Evolutionary conservation across 2,797 vertebrate genomes (phyloP).

Genomic region (Amniataba percoides): DNA sequence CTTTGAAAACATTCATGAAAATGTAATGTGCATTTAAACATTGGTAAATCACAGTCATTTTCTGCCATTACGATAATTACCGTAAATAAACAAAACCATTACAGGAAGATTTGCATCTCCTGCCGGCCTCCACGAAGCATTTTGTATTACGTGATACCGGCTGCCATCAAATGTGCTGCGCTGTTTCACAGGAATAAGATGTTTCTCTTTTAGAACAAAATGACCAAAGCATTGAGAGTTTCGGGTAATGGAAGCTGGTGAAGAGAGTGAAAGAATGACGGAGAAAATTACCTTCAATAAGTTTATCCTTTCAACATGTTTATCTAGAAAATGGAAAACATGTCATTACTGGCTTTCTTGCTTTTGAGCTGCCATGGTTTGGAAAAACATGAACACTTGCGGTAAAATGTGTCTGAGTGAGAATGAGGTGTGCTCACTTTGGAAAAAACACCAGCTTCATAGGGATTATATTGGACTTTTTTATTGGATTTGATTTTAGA

Average conservation of each 20-base stretch:
- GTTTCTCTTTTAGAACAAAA: constrained; percentile 20
- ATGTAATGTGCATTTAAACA: constrained; percentile 53
- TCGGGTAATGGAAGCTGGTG: constrained; percentile 15
- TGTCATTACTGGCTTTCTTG: constrained; percentile 4
- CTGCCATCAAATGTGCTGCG: constrained; percentile 25
- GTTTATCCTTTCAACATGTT: constrained; percentile 15
- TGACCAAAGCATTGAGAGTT: constrained; percentile 14
- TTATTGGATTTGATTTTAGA: neutral
- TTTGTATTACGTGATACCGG: constrained; percentile 6
- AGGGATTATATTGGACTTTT: neutral
- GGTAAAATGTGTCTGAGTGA: too few species aligned
- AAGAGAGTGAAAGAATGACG: constrained; percentile 2
- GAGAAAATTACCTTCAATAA: constrained; percentile 24
- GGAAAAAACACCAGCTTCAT: too few species aligned
- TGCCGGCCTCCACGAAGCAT: constrained; percentile 8
- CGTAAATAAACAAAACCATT: constrained; percentile 69
- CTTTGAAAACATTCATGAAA: constrained; percentile 39
- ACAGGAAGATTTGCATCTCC: constrained; percentile 59
- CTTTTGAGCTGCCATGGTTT: constrained; percentile 15
- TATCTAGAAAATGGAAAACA: constrained; percentile 8
- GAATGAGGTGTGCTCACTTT: too few species aligned
- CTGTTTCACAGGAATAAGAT: constrained; percentile 8
- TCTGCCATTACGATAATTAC: constrained; percentile 64
- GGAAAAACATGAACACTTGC: too few species aligned
- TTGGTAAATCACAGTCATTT: constrained; percentile 65